phyloP scores from a whole-genome alignment of 92 coral and sea anemone genomes.

The Bergia puertoricense region DNA sequence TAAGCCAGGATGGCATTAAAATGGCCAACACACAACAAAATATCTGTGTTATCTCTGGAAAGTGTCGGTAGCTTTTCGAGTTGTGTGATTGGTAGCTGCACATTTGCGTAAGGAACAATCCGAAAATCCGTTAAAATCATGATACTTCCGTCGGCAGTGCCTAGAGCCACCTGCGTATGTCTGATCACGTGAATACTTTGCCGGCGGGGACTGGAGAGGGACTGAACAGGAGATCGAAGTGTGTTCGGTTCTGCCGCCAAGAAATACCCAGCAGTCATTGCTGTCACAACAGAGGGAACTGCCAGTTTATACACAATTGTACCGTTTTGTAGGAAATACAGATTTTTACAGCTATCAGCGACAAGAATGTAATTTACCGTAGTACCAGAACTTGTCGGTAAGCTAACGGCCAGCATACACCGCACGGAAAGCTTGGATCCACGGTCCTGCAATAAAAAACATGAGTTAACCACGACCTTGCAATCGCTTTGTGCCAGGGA shows the following conservation, averaged over 20 bases:
- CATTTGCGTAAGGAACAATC: conserved; percentile 64
- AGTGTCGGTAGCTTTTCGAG: conserved; percentile 49
- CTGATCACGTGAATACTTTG: conserved; percentile 54
- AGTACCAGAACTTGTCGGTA: conserved; percentile 55
- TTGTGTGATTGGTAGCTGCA: conserved; percentile 68
- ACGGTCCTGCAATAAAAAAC: conserved; percentile 39
- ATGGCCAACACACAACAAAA: conserved; percentile 73
- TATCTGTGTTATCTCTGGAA: conserved; percentile 49
- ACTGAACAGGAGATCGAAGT: conserved; percentile 73
- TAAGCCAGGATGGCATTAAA: conserved; percentile 76
- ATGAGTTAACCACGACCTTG: neutral
- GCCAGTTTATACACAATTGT: conserved; percentile 68
- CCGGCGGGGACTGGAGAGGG: conserved; percentile 63
- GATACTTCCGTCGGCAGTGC: conserved; percentile 74
- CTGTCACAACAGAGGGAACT: conserved; percentile 76
- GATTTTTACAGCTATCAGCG: conserved; percentile 75
- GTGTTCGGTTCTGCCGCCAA: conserved; percentile 55
- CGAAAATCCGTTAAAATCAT: conserved; percentile 66
- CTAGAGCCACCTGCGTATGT: conserved; percentile 77
- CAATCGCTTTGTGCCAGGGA: too few relatives aligned
- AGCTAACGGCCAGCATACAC: conserved; percentile 68
- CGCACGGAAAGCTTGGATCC: conserved; percentile 58
- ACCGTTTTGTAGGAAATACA: conserved; percentile 77
- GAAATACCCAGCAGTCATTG: conserved; percentile 83
- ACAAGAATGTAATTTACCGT: conserved; percentile 76